Evolutionary conservation across 2,113 vertebrate genomes (phyloP), one percentile per base, ranked within the genome.

Genomic region (Tupaia chinensis): DNA sequence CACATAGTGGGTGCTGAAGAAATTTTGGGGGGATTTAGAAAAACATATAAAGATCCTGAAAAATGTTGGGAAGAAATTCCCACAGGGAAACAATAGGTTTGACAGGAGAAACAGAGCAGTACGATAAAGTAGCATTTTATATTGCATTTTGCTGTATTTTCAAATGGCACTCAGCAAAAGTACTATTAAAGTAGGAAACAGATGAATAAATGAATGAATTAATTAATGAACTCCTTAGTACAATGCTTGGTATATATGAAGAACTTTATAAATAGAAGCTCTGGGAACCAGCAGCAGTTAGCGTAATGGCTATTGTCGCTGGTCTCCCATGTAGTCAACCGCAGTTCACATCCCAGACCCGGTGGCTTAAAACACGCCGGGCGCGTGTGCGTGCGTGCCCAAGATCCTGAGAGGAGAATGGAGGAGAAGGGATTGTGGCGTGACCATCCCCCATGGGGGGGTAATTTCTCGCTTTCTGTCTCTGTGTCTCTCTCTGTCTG

Each of bases 11-110:
- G 25, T 54, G 72, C 14, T 72, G 44, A 56, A 20, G 5, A 58
- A 73, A 74, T 74, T 74, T 89, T 60, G 54, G 65, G 1, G 23
- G 9, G 14, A 63, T 68, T 94, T 3, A 1, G 5, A 78, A 81
- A 88, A 94, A 93, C 15, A 2, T 54, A 13, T 5, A 34, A 89
- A 19, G 32, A 53, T 70, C 53, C 20, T 17, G 1, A 73, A 74
- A 92, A 93, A 88, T 88, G 12, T 87, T 17, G 72, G 54, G 22
- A 88, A 83, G 19, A 10, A 87, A 89, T 92, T 89, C 53, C 25
- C 20, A 74, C 4, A 2, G 25, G 12, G 60, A 80, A 66, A 56
- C 19, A n/a, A 20, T 56, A 60, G 44, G 20, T 61, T 19, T 86
- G 54, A 86, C 25, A 89, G 7, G 80, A 87, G 20, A 85, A 70